Evolutionary conservation across 1,140 invertebrate species (phyloP).

Genomic region (Magallana gigas): DNA sequence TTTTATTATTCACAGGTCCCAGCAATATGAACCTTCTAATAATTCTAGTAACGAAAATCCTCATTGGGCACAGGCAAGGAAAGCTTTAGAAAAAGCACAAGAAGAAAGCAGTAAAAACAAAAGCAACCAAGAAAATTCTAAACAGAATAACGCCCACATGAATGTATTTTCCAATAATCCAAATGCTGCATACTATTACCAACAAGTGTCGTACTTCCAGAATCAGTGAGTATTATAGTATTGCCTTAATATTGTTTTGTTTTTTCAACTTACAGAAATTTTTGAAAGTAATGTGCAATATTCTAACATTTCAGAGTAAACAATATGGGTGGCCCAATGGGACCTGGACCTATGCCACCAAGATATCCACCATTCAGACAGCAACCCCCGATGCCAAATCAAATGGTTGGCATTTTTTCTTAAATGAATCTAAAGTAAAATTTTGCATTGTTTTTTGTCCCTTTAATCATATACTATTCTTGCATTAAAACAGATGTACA

Average conservation of each 20-base stretch:
- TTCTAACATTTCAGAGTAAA: not conserved
- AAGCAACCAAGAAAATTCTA: conserved; percentile 40
- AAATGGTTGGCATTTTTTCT: not conserved
- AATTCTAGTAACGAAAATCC: conserved; percentile 59
- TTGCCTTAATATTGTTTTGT: not conserved
- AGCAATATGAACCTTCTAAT: conserved; percentile 18
- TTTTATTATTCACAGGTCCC: not conserved
- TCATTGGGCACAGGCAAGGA: conserved; percentile 70
- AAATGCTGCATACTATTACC: conserved; percentile 12
- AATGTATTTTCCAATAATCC: not conserved
- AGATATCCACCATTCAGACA: conserved; percentile 2
- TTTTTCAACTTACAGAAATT: not conserved
- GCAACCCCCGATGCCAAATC: conserved; percentile 1
- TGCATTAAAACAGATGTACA: not conserved
- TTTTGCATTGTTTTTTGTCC: not conserved
- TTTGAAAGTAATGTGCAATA: not conserved
- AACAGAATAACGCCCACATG: not conserved
- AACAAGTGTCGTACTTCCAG: conserved; percentile 13
- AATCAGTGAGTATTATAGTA: conserved; percentile 9
- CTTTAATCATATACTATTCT: not conserved
- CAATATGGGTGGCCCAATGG: conserved; percentile 17
- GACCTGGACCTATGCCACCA: not conserved
- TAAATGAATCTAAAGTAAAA: not conserved
- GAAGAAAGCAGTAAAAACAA: conserved; percentile 50
- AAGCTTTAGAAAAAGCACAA: conserved; percentile 68